Base-by-base conservation (phyloP, 2,797 vertebrate genomes). In the Odontamblyopus lacepedii region DNA sequence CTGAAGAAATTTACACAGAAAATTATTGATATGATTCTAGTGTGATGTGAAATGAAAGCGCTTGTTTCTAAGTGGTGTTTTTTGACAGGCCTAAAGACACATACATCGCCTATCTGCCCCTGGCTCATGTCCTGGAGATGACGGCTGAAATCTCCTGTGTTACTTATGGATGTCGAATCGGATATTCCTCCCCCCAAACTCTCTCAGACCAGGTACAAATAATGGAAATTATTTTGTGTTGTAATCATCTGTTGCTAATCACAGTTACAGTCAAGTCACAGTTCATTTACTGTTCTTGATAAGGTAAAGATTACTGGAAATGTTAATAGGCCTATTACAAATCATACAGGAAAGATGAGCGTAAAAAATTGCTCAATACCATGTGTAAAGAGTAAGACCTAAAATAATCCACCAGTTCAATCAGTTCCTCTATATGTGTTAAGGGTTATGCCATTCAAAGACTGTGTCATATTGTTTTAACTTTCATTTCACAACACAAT, bases 61-160 rank as follows among this genome's bases (percentile, higher is more conserved):
- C 32, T 16, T 1, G 30, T 55, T n/a, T n/a, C 7, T 27, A 18
- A 9, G 56, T 13, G 11, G 38, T 50, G 63, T 87, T 29, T 57
- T 63, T 27, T 56, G 11, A 69, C 84, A 99, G 98, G n/a, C 93
- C 95, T 66, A 92, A 94, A 51, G 98, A 99, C 71, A 99, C 96
- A 0, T 99, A 99, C 26, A 97, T 99, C 26, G 98, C 96, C 70
- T 99, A 99, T 80, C 91, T 99, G 84, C 98, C 98, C 32, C 88
- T 99, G 90, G 98, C 98, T 81, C 98, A 99, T 0, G 98, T 99
- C 16, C 86, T 99, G 57, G 98, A 99, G 82, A 90, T 99, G 94
- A 99, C 97, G 0, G 98, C 98, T 61, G 98, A 99, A 90, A 96
- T 99, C 83, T 98, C 97, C 7, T 98, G 98, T 62, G 92, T 99